Percentiles rank a stretch among this genome's conserved stretches.
Conservation (phyloP, 1,140 invertebrate genomes). For the Schlechtendalia chinensis region DNA sequence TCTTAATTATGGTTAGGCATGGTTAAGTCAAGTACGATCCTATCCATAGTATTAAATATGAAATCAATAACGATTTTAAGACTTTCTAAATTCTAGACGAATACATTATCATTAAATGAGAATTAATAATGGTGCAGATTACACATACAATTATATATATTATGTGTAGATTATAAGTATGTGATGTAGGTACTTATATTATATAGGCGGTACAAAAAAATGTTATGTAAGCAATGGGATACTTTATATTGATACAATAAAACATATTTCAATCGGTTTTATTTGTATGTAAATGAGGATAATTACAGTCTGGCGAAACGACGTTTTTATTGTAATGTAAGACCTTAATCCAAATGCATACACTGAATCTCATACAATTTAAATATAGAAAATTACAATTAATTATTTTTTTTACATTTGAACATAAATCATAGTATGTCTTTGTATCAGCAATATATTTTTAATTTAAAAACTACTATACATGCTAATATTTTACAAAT, state of each 20-base stretch:
- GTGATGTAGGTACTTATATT: no score
- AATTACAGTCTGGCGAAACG: no score
- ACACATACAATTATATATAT: background rate
- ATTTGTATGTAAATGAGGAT: no score
- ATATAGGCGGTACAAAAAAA: background rate
- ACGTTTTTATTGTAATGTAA: no score
- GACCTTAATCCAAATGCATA: no score
- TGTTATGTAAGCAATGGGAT: background rate
- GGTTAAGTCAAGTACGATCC: background rate
- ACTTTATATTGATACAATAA: background rate
- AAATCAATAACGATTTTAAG: background rate
- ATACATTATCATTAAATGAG: background rate
- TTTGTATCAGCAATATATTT: no score
- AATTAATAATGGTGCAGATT: background rate
- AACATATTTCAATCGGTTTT: background rate
- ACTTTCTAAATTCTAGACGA: slow-evolving; percentile 1
- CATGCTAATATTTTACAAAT: no score
- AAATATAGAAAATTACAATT: no score
- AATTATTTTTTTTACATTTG: no score
- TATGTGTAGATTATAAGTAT: background rate
- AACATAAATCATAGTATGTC: no score
- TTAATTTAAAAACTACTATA: no score
- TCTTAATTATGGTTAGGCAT: background rate
- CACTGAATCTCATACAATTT: no score
- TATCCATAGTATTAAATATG: background rate